Evolutionary conservation across 2,888 invertebrate genomes (phyloP).

Genomic region (Scrobipalpa atriplicella): DNA sequence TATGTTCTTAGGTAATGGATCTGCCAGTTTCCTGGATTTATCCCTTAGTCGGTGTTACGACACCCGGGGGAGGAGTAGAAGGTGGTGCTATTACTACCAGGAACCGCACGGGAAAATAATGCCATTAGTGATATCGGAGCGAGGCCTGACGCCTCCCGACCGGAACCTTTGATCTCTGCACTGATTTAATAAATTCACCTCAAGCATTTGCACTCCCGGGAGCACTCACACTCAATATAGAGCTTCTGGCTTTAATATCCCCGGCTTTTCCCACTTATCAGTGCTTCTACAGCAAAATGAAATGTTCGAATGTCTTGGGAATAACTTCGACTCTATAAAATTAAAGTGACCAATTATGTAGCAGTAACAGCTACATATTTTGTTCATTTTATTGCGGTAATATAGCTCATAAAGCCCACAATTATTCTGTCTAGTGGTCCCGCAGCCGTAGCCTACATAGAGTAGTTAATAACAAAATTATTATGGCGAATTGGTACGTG

Average conservation of each 20-base stretch:
- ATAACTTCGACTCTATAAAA: constrained; percentile 26
- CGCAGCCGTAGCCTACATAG: constrained; percentile 26
- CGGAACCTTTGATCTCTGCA: constrained; percentile 13
- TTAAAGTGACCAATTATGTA: constrained; percentile 28
- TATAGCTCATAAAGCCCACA: constrained; percentile 32
- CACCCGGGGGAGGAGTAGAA: too few relatives aligned
- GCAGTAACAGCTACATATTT: constrained; percentile 30
- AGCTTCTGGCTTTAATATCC: constrained; percentile 20
- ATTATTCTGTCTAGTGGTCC: constrained; percentile 28
- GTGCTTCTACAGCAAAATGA: constrained; percentile 1
- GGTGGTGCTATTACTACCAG: too few relatives aligned
- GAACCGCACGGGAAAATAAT: not conserved
- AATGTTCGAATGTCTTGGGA: constrained; percentile 1
- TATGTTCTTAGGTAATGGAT: too few relatives aligned
- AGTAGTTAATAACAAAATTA: constrained; percentile 29
- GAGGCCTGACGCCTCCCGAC: not conserved
- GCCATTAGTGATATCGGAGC: constrained; percentile 4
- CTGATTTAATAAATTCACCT: constrained; percentile 20
- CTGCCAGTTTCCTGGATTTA: too few relatives aligned
- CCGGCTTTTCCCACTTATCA: constrained; percentile 15
- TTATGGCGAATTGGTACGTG: constrained; percentile 4
- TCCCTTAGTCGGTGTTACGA: too few relatives aligned
- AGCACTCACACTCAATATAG: constrained; percentile 16
- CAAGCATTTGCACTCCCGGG: constrained; percentile 4
- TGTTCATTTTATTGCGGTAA: constrained; percentile 29